phyloP scores from a whole-genome alignment of 2,113 vertebrate species.

The Danionella cerebrum region DNA sequence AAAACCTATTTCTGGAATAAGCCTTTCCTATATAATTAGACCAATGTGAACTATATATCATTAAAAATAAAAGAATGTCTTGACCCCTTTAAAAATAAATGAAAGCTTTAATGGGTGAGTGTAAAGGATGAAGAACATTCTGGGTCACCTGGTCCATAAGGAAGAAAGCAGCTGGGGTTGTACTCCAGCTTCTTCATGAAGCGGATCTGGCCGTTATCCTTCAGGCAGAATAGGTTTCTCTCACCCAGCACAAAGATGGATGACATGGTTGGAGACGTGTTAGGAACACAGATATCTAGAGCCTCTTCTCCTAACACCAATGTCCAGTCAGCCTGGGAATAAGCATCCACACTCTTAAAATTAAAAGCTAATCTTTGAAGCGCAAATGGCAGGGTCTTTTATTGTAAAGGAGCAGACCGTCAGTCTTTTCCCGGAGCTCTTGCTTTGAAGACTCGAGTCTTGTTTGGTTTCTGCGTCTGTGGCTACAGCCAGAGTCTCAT shows the following conservation, averaged over 20 bases:
- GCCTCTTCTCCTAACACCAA: slow-evolving; percentile 90
- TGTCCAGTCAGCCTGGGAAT: slow-evolving; percentile 83
- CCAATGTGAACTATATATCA: no score
- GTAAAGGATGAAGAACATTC: not conserved
- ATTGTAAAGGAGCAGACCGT: slow-evolving; percentile 45
- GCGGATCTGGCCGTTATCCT: slow-evolving; percentile 89
- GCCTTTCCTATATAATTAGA: no score
- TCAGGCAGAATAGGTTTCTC: slow-evolving; percentile 88
- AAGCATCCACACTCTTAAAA: slow-evolving; percentile 9
- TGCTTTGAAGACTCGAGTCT: slow-evolving; percentile 74
- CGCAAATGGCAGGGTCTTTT: not conserved
- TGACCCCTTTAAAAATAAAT: not conserved
- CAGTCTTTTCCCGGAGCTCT: slow-evolving; percentile 82
- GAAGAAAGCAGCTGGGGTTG: slow-evolving; percentile 90
- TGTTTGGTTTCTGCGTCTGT: slow-evolving; percentile 84
- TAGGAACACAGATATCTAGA: slow-evolving; percentile 75
- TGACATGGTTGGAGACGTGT: slow-evolving; percentile 70
- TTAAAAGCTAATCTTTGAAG: not conserved
- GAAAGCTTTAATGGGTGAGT: not conserved
- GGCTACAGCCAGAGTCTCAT: slow-evolving; percentile 89
- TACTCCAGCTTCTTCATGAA: slow-evolving; percentile 98
- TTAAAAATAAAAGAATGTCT: no score
- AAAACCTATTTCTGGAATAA: no score
- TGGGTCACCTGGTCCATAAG: slow-evolving; percentile 76
- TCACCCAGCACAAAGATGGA: slow-evolving; percentile 88